Evolutionary conservation across 2,797 vertebrate genomes (phyloP).

Genomic region (Megalops cyprinoides): DNA sequence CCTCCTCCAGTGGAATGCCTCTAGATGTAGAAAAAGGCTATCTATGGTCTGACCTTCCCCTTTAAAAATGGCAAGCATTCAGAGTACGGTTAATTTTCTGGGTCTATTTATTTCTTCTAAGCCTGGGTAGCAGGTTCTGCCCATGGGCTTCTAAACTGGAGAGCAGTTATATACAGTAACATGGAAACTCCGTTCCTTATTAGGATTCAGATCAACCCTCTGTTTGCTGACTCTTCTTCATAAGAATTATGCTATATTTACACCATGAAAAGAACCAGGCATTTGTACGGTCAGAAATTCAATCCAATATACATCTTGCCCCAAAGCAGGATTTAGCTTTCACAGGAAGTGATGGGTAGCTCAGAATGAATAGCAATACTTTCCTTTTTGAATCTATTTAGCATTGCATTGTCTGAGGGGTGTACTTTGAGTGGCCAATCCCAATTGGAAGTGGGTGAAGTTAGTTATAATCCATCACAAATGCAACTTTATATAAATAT

Average conservation of each 20-base stretch:
- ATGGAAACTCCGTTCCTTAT: constrained; percentile 57
- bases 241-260: neutral
- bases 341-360: neutral
- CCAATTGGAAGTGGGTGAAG: constrained; percentile 67
- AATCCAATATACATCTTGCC: neutral
- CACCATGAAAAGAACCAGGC: neutral
- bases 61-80: constrained; percentile 23
- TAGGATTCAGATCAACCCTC: constrained; percentile 58
- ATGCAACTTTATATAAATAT: too few relatives aligned
- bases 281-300: neutral
- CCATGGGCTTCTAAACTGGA: constrained; percentile 54
- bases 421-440: constrained; percentile 35
- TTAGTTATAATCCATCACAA: constrained; percentile 51
- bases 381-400: neutral
- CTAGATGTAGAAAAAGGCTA: neutral
- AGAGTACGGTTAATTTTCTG: constrained; percentile 58
- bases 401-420: neutral
- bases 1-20: constrained; percentile 18
- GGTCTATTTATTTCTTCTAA: constrained; percentile 59
- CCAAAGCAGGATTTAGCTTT: neutral
- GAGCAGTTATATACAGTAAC: constrained; percentile 49
- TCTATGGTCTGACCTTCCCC: neutral
- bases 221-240: constrained; percentile 50
- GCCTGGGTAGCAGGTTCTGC: constrained; percentile 65
- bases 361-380: neutral